Evolutionary conservation across 2,113 vertebrate genomes (phyloP), one percentile per base, ranked within the genome.

Genomic region (Polypterus bichir): DNA sequence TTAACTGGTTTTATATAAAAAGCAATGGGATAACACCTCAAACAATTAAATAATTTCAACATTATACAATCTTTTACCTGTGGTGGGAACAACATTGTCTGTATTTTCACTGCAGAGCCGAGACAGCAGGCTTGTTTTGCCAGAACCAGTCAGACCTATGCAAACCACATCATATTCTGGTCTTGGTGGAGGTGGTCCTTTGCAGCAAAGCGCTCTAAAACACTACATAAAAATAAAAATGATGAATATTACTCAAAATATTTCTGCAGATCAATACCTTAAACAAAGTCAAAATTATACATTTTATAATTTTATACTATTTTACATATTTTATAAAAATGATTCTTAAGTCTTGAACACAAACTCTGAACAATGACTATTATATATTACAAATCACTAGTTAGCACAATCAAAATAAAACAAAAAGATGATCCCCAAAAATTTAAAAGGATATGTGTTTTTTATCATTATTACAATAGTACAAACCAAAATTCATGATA

Each of bases 161-260:
- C 96, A 99, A 70, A 99, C 93, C 74, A 99, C 88, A 68, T 99
- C 96, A 78, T 95, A 99, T 65, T 99, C 96, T 7, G 93, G 91
- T 77, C 93, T 83, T 1, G 92, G 91, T 3, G 92, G 88, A 0
- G 92, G 94, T 0, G 95, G 91, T 75, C 90, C 92, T 79, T 94
- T 99, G 90, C 96, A 99, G 88, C 96, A 99, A 79, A 99, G 83
- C 47, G 89, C 91, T 88, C 92, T 83, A 74, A 97, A 95, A 96
- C 96, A 99, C 96, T 99, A 78, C 7, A 71, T 49, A 55, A 52
- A 65, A 69, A 52, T 45, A 5, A 7, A 61, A 61, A 72, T 60
- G 54, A 11, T 62, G 27, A 27, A 5, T 66, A 65, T 4, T 10
- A 59, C 27, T 27, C 49, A 63, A 44, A 57, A 53, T 47, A 45